Evolutionary conservation across 2,888 invertebrate genomes (phyloP), one percentile per base, ranked within the genome.

Genomic region (Leptogaster cylindrica): DNA sequence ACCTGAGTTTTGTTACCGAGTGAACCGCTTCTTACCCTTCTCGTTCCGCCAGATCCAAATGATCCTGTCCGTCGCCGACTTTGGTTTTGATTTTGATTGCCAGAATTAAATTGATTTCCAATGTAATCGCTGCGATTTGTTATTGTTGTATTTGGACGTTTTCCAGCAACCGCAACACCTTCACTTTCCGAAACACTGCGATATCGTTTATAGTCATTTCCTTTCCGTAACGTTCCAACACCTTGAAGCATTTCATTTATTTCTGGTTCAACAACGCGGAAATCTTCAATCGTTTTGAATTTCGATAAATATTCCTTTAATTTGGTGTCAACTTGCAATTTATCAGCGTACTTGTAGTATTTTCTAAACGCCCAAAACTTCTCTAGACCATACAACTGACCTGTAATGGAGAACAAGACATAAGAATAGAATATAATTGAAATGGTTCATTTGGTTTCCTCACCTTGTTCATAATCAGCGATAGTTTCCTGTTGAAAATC

Each of bases 311-410:
- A 87, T 65, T 88, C 89, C 70, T 87, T 83, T 44, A 95, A 82
- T 75, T 87, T 87, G 1, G 89, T 84, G 71, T 90, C 89, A 33
- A 94, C 91, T 70, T 88, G 87, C 51, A 94, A 82, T 70, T 89
- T 88, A 20, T 82, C 84, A 28, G 90, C 87, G 77, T 93, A 88
- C 79, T 91, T 93, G 82, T 93, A 97, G 84, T 97, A 98, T 82
- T 97, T 97, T 68, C 95, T 84, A 85, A 98, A 99, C 50, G 97
- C 97, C 96, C 98, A 97, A 83, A 99, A 99, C 82, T 99, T 99
- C 83, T 99, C 99, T 73, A 99, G 83, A 23, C 98, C 99, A 82
- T 99, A 99, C 61, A 97, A 85, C 82, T 98, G 96, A 80, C 95
- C 95, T 92, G 81, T 74, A 74, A 16, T 39, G n/a, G 48, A n/a